Percentiles rank a stretch among this genome's conserved stretches.
Evolutionary conservation across 2,113 vertebrate species (phyloP).

Genomic region (Bettongia penicillata): DNA sequence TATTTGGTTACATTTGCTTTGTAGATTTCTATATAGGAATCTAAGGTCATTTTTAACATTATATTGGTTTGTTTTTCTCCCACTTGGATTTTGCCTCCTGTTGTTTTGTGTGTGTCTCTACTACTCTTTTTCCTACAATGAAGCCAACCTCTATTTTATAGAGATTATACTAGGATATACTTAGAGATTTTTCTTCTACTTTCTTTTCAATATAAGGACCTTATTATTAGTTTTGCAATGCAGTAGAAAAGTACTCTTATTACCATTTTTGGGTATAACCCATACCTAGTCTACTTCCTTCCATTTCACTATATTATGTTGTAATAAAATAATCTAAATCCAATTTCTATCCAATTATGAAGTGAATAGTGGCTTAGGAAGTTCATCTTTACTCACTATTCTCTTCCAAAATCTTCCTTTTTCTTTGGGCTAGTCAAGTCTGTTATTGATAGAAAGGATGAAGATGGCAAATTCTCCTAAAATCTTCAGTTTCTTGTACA

Average conservation of each 20-base stretch:
- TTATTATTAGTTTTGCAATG: background rate
- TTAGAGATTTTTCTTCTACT: background rate
- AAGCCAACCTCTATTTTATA: background rate
- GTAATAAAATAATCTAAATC: background rate
- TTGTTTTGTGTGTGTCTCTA: background rate
- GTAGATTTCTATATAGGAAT: background rate
- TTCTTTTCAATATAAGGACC: background rate
- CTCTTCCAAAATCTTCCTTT: background rate
- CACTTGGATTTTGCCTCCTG: background rate
- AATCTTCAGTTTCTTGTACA: background rate
- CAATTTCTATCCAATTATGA: background rate
- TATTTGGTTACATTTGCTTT: background rate
- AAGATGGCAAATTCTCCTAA: background rate
- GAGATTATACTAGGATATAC: background rate
- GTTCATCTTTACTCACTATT: background rate
- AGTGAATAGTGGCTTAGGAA: background rate
- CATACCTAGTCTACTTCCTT: background rate
- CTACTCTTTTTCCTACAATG: background rate
- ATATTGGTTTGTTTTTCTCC: background rate
- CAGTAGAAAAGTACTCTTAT: background rate
- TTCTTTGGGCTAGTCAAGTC: too few species aligned
- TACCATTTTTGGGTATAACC: background rate
- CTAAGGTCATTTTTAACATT: background rate
- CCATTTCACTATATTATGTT: background rate
- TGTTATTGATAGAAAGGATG: background rate